Base-by-base conservation (phyloP, 1,140 invertebrate genomes). In the Polyergus mexicanus region DNA sequence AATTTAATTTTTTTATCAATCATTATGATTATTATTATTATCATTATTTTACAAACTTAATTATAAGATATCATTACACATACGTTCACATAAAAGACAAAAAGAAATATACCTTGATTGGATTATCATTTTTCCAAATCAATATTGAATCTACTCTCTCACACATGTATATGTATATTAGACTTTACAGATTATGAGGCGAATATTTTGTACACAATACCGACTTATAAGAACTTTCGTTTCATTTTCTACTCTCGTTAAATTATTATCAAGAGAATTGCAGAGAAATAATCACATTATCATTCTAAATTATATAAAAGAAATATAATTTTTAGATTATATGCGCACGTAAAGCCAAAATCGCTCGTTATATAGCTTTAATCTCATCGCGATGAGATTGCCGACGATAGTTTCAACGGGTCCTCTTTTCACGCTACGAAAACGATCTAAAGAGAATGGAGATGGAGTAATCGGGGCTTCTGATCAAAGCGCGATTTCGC, bases 401-500 rank as follows among this genome's bases (percentile, higher is more conserved):
- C 65, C 75, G 47, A 56, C 19, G 35, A 25, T 32, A 58, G 83
- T 86, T 74, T 86, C 47, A 58, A 35, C 81, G 32, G 32, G 35
- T 35, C 22, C 38, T 25, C 66, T 71, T 80, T 78, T 51, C 74
- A 68, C n/a, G 44, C 44, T 28, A 47, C 41, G 86, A 89, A 76
- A 86, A 81, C 7, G 51, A 10, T 0, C 54, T 51, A 77, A 71
- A 60, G 51, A 66, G 74, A 44, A 19, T 38, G 54, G 60, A 58
- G 76, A 86, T 60, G 60, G 87, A 89, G 88, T 89, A 89, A 90
- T 89, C 88, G 62, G 58, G 51, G 41, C 41, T 54, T n/a, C 62
- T 89, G 89, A 89, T 90, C 88, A 88, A 90, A 90, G 88, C 81
- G 77, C 88, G 80, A 56, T 87, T 90, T 90, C 88, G 80, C 83